A percentile compares a stretch with the other conserved stretches of the same genome.
Conservation (phyloP, 2,797 vertebrate species). For the Distichodus sexfasciatus region DNA sequence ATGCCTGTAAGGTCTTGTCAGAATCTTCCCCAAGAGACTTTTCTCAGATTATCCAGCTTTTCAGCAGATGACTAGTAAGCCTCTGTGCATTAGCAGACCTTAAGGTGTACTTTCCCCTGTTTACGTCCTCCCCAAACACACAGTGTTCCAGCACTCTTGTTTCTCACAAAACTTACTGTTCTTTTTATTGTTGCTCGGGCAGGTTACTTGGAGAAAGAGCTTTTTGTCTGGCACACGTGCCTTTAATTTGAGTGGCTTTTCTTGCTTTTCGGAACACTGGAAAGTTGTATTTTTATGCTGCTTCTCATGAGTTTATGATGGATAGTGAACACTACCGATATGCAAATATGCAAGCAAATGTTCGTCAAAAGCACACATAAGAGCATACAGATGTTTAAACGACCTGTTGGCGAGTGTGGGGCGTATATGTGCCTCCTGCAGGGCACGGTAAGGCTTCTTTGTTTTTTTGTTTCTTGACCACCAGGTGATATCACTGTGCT, state of each 20-base stretch:
- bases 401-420: no score
- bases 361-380: no score
- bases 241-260: conserved; percentile 8
- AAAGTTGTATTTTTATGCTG: not conserved
- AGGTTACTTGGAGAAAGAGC: not conserved
- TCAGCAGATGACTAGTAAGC: conserved; percentile 1
- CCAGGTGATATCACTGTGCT: no score
- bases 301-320: no score
- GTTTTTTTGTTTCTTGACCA: no score
- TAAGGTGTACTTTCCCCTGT: not conserved
- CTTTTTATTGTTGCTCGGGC: not conserved
- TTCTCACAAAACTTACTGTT: not conserved
- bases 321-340: no score
- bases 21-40: conserved; percentile 1
- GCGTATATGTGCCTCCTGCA: no score
- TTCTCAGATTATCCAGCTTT: conserved; percentile 28
- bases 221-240: conserved; percentile 9
- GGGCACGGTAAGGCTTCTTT: no score
- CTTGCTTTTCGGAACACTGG: not conserved
- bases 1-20: not conserved
- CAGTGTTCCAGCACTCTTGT: not conserved
- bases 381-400: no score
- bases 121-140: conserved; percentile 1
- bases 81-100: not conserved
- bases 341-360: no score